phyloP scores from a whole-genome alignment of 2,797 vertebrate species.

The Fistularia tabacaria region DNA sequence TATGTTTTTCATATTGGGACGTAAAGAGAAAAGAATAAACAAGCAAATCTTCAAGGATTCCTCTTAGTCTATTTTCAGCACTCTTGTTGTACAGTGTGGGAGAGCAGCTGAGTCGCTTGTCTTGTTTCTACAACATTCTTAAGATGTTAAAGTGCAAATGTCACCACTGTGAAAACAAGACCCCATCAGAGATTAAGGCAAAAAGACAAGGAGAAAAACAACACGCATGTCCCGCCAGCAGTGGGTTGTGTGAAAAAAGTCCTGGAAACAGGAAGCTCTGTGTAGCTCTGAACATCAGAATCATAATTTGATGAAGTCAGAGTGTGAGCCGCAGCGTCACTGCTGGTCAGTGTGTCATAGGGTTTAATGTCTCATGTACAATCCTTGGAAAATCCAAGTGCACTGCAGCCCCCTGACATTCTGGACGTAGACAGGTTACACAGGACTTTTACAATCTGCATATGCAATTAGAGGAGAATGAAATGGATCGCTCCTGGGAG shows the following conservation, averaged over 20 bases:
- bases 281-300: background rate
- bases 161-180: conserved; percentile 64
- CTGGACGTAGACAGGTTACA: background rate
- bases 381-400: too few species aligned
- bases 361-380: background rate
- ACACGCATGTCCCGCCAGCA: conserved; percentile 8
- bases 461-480: conserved; percentile 59
- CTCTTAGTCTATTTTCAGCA: conserved; percentile 69
- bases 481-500: conserved; percentile 33
- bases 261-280: conserved; percentile 26
- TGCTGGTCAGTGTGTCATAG: background rate
- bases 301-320: conserved; percentile 7
- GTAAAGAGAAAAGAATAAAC: conserved; percentile 37
- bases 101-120: conserved; percentile 74
- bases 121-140: conserved; percentile 71
- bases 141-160: conserved; percentile 74
- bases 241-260: conserved; percentile 17
- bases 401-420: background rate
- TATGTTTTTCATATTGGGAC: conserved; percentile 30
- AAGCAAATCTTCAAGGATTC: conserved; percentile 28
- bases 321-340: background rate
- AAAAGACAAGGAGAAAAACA: conserved; percentile 23
- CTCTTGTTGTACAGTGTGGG: conserved; percentile 67
- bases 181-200: conserved; percentile 26
- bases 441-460: conserved; percentile 37